These are phyloP conservation scores for Drosophila falleni DNA, from an alignment of 2,888 invertebrate genomes.

Conservation along the genomic window DNA sequence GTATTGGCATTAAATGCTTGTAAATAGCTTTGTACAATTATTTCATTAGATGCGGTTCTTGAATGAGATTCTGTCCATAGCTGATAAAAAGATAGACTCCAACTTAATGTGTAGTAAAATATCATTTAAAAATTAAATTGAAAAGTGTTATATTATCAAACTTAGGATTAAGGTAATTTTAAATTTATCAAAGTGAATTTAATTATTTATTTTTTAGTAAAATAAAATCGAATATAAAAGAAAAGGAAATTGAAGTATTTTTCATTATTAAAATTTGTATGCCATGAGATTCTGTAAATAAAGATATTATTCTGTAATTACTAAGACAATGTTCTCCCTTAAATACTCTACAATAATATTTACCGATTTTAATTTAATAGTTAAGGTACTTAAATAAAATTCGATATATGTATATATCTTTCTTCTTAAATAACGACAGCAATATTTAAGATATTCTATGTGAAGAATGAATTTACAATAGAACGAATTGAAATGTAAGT, in stretches of 20 bases:
- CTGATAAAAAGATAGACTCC: background rate
- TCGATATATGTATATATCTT: too few relatives aligned
- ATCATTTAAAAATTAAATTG: background rate
- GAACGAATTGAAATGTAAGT: constrained; percentile 13
- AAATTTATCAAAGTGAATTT: too few relatives aligned
- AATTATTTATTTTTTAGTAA: too few relatives aligned
- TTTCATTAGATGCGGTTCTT: constrained; percentile 62
- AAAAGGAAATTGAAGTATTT: too few relatives aligned
- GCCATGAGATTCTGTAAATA: too few relatives aligned
- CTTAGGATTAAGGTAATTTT: too few relatives aligned
- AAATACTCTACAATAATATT: background rate
- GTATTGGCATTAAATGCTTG: constrained; percentile 74
- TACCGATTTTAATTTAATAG: background rate
- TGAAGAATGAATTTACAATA: constrained; percentile 18
- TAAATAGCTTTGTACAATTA: constrained; percentile 71
- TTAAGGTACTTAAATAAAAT: background rate
- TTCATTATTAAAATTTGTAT: too few relatives aligned
- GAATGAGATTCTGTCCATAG: constrained; percentile 1
- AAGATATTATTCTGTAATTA: too few relatives aligned
- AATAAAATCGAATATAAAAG: too few relatives aligned
- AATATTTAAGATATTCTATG: background rate
- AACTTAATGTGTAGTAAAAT: background rate
- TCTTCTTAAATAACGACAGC: background rate
- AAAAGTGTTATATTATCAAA: background rate
- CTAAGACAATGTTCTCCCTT: too few relatives aligned